phyloP scores from a whole-genome alignment of 2,113 vertebrate genomes.

The Mola mola region DNA sequence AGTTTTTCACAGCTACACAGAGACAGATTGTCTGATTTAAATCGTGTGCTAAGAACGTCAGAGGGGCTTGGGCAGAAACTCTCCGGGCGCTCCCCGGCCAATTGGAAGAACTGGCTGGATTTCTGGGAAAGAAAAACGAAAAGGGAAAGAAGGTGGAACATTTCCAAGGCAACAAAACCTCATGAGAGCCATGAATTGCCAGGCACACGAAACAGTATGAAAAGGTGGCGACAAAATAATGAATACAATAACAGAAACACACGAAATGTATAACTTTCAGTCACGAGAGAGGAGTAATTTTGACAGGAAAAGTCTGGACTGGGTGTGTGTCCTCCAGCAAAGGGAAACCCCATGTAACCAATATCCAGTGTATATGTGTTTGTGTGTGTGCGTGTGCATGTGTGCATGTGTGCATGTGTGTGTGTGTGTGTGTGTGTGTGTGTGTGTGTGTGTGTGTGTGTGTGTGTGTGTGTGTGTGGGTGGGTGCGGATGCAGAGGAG shows the following conservation, averaged over 20 bases:
- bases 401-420: conserved; percentile 14
- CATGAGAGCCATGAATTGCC: conserved; percentile 54
- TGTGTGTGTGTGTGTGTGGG: conserved; percentile 31
- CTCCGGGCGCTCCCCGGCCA: conserved; percentile 51
- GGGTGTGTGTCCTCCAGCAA: conserved; percentile 26
- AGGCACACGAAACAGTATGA: conserved; percentile 23
- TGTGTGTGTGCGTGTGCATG: conserved; percentile 8
- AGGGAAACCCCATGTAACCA: conserved; percentile 29
- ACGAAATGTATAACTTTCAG: conserved; percentile 1
- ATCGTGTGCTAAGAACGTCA: conserved; percentile 65
- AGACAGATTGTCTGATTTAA: conserved; percentile 71
- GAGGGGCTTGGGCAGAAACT: conserved; percentile 63
- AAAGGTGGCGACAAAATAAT: conserved; percentile 18
- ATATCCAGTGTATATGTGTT: conserved; percentile 5
- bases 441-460: conserved; percentile 1
- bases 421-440: conserved; percentile 25
- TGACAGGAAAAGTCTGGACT: conserved; percentile 21
- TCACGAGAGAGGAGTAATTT: not conserved
- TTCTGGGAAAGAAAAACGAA: conserved; percentile 64
- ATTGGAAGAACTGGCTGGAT: conserved; percentile 40
- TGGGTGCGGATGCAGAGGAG: conserved; percentile 31
- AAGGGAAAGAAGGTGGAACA: conserved; percentile 51
- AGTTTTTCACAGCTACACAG: conserved; percentile 58
- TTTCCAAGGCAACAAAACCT: conserved; percentile 66
- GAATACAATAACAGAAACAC: not conserved